phyloP scores from a whole-genome alignment of 2,113 vertebrate genomes.

The Peucedramus taeniatus region DNA sequence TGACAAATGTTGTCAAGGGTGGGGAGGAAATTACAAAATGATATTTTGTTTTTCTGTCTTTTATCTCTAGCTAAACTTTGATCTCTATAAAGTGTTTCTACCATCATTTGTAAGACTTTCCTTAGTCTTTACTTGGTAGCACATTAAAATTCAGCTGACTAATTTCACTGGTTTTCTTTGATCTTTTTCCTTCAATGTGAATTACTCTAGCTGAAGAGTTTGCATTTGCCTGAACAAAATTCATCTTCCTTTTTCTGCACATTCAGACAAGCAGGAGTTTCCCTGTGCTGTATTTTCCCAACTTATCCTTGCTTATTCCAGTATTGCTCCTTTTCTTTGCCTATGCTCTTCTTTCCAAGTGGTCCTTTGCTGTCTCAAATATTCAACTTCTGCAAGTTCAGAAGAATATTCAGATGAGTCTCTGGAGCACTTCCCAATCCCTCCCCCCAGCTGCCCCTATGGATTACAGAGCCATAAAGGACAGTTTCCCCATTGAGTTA shows the following conservation, averaged over 20 bases:
- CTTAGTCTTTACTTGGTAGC: conserved; percentile 6
- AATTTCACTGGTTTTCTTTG: conserved; percentile 43
- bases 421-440: not conserved
- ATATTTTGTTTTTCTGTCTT: conserved; percentile 46
- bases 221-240: not conserved
- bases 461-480: not conserved
- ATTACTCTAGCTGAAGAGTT: conserved; percentile 13
- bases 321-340: not conserved
- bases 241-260: not conserved
- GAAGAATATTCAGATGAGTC: too few relatives aligned
- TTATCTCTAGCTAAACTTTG: conserved; percentile 60
- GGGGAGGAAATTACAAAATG: conserved; percentile 33
- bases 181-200: conserved; percentile 33
- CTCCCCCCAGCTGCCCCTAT: not conserved
- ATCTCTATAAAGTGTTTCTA: conserved; percentile 41
- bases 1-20: not conserved
- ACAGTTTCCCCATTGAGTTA: not conserved
- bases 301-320: not conserved
- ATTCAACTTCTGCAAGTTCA: not conserved
- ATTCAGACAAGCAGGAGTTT: not conserved
- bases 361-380: not conserved
- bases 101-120: conserved; percentile 11
- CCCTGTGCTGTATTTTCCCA: not conserved
- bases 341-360: not conserved
- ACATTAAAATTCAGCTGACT: conserved; percentile 54